Evolutionary conservation across 2,113 vertebrate genomes (phyloP).

Genomic region (Strigops habroptila): DNA sequence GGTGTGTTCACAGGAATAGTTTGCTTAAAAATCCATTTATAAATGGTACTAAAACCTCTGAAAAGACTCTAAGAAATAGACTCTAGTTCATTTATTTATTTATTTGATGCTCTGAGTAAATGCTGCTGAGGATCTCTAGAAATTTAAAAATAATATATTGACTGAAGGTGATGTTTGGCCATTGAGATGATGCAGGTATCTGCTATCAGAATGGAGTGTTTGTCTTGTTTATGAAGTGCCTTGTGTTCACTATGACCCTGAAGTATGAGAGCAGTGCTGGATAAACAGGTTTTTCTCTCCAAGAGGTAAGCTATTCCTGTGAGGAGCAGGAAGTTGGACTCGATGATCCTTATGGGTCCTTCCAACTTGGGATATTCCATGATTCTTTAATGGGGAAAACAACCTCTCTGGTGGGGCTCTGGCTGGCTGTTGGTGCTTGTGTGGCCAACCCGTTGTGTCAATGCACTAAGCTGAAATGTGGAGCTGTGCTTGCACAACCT

Average conservation of each 20-base stretch:
- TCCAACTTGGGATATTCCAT: not conserved
- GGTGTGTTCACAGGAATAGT: not conserved
- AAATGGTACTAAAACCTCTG: not conserved
- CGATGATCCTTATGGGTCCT: not conserved
- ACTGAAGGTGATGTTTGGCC: not conserved
- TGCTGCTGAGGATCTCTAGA: not conserved
- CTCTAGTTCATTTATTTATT: not conserved
- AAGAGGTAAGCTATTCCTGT: not conserved
- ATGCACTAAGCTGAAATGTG: not conserved
- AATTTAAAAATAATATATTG: rapidly evolving
- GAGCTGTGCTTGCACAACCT: not conserved
- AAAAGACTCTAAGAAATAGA: not conserved
- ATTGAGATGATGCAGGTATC: not conserved
- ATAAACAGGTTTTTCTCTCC: not conserved
- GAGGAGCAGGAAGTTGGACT: not conserved
- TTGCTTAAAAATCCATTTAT: not conserved
- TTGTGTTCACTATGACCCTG: not conserved
- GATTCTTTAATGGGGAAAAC: not conserved
- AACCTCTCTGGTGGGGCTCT: not conserved
- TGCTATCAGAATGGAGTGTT: not conserved
- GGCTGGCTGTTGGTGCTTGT: not conserved
- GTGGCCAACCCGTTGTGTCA: not conserved
- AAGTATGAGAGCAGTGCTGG: not conserved
- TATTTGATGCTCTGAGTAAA: not conserved
- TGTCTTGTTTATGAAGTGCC: not conserved